Evolutionary conservation across 2,113 vertebrate species (phyloP).

Genomic region (Ptyas mucosa): DNA sequence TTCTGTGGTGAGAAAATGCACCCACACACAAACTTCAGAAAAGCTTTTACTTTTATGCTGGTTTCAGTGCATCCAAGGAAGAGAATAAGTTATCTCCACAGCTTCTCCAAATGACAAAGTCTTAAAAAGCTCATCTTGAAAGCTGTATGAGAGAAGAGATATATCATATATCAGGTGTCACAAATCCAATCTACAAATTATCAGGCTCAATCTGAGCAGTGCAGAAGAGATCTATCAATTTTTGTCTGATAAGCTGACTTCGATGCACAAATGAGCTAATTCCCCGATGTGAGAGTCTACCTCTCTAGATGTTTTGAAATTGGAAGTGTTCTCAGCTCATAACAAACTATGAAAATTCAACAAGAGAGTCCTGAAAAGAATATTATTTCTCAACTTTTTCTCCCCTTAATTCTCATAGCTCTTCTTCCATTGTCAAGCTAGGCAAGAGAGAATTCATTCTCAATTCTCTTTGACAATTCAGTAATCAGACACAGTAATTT

Average conservation of each 20-base stretch:
- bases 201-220: constrained; percentile 48
- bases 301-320: constrained; percentile 13
- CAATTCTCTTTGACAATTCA: not conserved
- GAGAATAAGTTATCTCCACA: constrained; percentile 29
- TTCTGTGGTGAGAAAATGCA: not conserved
- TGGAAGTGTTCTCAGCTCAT: not conserved
- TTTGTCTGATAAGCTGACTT: constrained; percentile 33
- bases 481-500: not conserved
- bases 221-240: constrained; percentile 55
- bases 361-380: not conserved
- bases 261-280: constrained; percentile 40
- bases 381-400: not conserved
- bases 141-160: constrained; percentile 52
- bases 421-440: not conserved
- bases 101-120: constrained; percentile 38
- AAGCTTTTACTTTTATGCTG: not conserved
- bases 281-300: constrained; percentile 3
- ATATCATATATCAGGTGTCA: constrained; percentile 57
- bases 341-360: not conserved
- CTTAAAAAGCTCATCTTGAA: constrained; percentile 64
- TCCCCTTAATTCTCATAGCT: not conserved
- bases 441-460: not conserved
- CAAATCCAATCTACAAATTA: constrained; percentile 67
- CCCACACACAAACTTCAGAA: not conserved
- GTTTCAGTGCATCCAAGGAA: not conserved